These are phyloP conservation scores for Benitochromis conjunctus DNA, from an alignment of 2,113 vertebrate species.

Conservation along the genomic window DNA sequence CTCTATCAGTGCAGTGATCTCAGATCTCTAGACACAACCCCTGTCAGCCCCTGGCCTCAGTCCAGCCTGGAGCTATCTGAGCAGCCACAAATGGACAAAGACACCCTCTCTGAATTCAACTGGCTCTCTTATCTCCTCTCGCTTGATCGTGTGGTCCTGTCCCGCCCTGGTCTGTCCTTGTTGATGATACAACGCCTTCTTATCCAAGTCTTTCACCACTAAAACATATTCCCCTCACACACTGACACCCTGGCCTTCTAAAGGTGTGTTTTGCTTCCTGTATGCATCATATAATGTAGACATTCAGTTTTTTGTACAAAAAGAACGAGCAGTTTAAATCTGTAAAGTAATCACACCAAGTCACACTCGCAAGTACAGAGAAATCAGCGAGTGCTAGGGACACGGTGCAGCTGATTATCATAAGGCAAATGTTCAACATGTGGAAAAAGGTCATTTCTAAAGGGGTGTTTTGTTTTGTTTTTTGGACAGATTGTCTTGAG, in stretches of 20 bases:
- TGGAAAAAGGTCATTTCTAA: neutral
- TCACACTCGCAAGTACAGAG: neutral
- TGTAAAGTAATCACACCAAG: neutral
- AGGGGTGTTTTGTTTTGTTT: neutral
- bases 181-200: slow-evolving; percentile 40
- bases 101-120: neutral
- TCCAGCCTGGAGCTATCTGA: neutral
- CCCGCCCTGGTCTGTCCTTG: slow-evolving; percentile 24
- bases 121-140: slow-evolving; percentile 38
- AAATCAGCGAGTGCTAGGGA: neutral
- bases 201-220: slow-evolving; percentile 38
- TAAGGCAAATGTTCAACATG: slow-evolving; percentile 12
- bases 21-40: slow-evolving; percentile 2
- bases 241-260: neutral
- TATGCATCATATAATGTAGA: neutral
- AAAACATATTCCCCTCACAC: neutral
- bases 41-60: neutral
- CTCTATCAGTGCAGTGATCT: slow-evolving; percentile 26
- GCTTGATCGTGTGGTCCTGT: neutral
- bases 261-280: neutral
- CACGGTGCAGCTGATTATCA: neutral
- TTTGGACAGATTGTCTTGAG: neutral
- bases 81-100: neutral
- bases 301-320: neutral
- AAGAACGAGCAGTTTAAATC: neutral